Evolutionary conservation across 2,888 invertebrate genomes (phyloP).

Genomic region (Scaptomyza flava): DNA sequence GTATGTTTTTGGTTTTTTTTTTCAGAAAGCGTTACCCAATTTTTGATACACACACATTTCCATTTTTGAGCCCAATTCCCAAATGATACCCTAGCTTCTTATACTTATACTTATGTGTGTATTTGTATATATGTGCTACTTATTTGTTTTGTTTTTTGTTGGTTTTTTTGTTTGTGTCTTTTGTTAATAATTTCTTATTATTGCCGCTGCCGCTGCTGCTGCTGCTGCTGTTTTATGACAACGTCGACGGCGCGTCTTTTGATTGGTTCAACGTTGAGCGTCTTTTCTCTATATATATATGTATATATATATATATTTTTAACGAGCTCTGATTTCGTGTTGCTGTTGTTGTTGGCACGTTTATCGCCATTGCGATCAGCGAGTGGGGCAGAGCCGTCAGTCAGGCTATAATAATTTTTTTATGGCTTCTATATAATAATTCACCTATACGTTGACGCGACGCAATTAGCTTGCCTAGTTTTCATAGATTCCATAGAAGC

Average conservation of each 20-base stretch:
- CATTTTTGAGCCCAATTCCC: conserved; percentile 36
- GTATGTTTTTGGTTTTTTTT: background rate
- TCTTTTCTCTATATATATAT: conserved; percentile 24
- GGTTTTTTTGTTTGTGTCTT: conserved; percentile 7
- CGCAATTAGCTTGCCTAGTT: conserved; percentile 71
- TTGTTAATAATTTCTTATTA: conserved; percentile 55
- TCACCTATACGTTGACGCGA: conserved; percentile 75
- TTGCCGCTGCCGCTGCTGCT: conserved; percentile 40
- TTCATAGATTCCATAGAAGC: conserved; percentile 67
- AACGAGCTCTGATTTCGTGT: conserved; percentile 74
- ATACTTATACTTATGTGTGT: conserved; percentile 1
- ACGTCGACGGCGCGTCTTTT: conserved; percentile 68
- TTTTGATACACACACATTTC: conserved; percentile 52
- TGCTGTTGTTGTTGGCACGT: conserved; percentile 39
- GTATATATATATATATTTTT: conserved; percentile 51
- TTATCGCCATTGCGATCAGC: conserved; percentile 66
- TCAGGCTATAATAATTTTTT: conserved; percentile 61
- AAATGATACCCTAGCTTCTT: conserved; percentile 25
- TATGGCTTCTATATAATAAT: conserved; percentile 77
- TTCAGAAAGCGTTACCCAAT: conserved; percentile 60
- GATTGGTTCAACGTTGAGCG: conserved; percentile 67
- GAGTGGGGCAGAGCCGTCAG: conserved; percentile 55
- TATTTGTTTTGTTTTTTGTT: background rate
- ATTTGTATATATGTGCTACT: conserved; percentile 1
- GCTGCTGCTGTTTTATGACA: conserved; percentile 49